These are phyloP conservation scores for Metopolophium dirhodum DNA, from an alignment of 1,140 invertebrate genomes.

Conservation along the genomic window DNA sequence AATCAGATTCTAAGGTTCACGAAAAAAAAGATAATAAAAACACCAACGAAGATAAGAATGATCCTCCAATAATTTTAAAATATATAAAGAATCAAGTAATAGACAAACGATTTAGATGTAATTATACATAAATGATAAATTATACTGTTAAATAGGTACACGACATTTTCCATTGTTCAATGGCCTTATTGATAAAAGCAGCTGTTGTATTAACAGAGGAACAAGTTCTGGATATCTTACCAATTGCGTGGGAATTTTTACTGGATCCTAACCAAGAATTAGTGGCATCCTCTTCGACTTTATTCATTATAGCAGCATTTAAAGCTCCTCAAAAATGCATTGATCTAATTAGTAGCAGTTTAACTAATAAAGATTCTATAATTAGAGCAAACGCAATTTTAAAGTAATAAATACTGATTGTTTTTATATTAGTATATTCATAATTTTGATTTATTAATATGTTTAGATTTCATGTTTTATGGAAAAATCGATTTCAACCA, in stretches of 20 bases:
- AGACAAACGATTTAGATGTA: too few species aligned
- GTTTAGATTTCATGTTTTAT: constrained; percentile 87
- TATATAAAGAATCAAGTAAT: constrained; percentile 85
- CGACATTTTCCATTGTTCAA: constrained; percentile 86
- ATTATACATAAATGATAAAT: constrained; percentile 21
- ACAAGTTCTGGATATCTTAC: constrained; percentile 84
- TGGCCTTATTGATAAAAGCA: constrained; percentile 90
- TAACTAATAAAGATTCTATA: constrained; percentile 81
- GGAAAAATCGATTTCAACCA: constrained; percentile 97
- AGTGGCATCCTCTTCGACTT: constrained; percentile 80
- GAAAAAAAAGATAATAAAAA: constrained; percentile 55
- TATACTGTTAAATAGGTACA: constrained; percentile 68
- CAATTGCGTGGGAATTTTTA: constrained; percentile 92
- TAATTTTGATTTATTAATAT: not conserved
- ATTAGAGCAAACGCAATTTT: constrained; percentile 81
- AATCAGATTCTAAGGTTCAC: constrained; percentile 42
- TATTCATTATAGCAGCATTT: constrained; percentile 91
- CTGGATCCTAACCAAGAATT: constrained; percentile 82
- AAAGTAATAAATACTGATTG: constrained; percentile 66
- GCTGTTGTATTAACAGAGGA: constrained; percentile 89
- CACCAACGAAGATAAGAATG: constrained; percentile 67
- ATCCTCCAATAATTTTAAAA: constrained; percentile 78
- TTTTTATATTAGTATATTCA: not conserved
- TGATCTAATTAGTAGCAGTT: constrained; percentile 84
- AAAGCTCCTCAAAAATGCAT: constrained; percentile 86